Evolutionary conservation across 2,113 vertebrate genomes (phyloP).

Genomic region (Sorex fumeus): DNA sequence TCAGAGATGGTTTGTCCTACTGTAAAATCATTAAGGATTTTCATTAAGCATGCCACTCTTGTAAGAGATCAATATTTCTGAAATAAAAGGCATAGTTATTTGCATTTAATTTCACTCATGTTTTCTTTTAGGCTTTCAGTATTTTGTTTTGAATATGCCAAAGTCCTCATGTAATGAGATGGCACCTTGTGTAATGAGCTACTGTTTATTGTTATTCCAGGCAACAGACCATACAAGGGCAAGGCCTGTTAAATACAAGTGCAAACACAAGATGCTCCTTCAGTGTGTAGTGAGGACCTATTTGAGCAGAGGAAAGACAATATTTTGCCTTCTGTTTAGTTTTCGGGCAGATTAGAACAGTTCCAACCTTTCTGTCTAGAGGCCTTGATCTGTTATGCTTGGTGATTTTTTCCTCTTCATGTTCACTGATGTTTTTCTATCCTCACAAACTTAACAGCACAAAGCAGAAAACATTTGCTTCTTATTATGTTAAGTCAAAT

Average conservation of each 20-base stretch:
- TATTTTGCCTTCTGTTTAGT: constrained; percentile 63
- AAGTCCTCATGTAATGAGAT: constrained; percentile 79
- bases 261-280: constrained; percentile 55
- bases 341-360: not conserved
- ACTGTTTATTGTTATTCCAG: constrained; percentile 80
- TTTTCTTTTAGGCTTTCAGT: constrained; percentile 85
- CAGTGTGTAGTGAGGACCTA: not conserved
- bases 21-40: constrained; percentile 88
- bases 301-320: constrained; percentile 42
- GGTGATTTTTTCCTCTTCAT: constrained; percentile 11
- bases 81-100: constrained; percentile 87
- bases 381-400: constrained; percentile 48
- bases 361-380: not conserved
- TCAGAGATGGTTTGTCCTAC: constrained; percentile 87
- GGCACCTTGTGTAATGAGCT: constrained; percentile 70
- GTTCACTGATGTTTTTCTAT: constrained; percentile 68
- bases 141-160: constrained; percentile 81
- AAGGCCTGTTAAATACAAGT: constrained; percentile 68
- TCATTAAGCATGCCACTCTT: constrained; percentile 88
- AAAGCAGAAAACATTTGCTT: constrained; percentile 67
- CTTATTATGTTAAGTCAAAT: constrained; percentile 66
- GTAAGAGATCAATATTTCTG: constrained; percentile 81
- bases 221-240: constrained; percentile 71
- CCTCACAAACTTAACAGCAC: constrained; percentile 45
- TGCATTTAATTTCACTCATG: constrained; percentile 85